Conservation (phyloP, 2,888 invertebrate species). For the Pantelozetes paolii region DNA sequence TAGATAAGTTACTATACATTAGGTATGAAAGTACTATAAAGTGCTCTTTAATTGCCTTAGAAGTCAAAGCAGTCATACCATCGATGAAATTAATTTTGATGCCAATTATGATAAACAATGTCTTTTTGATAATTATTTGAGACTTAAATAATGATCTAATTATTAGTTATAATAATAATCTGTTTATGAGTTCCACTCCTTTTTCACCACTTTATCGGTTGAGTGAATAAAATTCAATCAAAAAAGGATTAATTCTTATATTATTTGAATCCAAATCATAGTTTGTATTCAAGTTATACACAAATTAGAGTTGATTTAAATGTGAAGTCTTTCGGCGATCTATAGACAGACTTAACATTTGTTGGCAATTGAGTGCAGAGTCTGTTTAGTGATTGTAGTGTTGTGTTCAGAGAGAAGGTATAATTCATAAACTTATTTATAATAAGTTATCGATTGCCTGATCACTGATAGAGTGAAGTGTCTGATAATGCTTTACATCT, state of each 20-base stretch:
- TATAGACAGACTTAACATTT: not conserved
- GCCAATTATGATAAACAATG: too few relatives aligned
- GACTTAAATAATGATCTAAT: not conserved
- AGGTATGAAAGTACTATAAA: too few relatives aligned
- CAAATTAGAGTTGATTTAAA: not conserved
- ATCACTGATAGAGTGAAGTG: slow-evolving; percentile 12
- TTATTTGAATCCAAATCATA: not conserved
- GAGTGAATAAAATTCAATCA: not conserved
- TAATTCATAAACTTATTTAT: slow-evolving; percentile 34
- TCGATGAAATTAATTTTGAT: too few relatives aligned
- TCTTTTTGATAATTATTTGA: not conserved
- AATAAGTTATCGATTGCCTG: slow-evolving; percentile 27
- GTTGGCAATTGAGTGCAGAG: not conserved
- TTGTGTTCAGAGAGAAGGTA: not conserved
- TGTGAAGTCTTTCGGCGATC: not conserved
- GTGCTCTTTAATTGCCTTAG: too few relatives aligned
- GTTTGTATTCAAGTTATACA: not conserved
- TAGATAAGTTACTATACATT: too few relatives aligned
- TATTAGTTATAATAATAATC: not conserved
- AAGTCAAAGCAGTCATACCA: too few relatives aligned
- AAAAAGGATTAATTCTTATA: slow-evolving; percentile 14
- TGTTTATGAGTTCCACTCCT: not conserved
- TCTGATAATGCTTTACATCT: slow-evolving; percentile 32
- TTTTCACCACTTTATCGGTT: not conserved
- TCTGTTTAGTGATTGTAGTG: not conserved